Conservation (phyloP, 1,140 invertebrate species). For the Thaumetopoea pityocampa region DNA sequence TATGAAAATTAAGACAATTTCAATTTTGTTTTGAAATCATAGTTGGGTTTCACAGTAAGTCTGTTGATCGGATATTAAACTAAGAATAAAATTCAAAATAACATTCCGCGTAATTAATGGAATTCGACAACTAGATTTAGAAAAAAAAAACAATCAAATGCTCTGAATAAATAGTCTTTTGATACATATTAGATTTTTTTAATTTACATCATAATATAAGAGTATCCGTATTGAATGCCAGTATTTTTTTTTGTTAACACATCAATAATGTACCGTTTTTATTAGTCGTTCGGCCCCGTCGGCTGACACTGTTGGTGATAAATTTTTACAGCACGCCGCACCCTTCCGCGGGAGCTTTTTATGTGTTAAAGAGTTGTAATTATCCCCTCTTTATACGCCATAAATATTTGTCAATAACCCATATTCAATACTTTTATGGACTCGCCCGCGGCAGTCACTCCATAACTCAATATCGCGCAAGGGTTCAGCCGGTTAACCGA, state of each 20-base stretch:
- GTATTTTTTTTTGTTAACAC: conserved; percentile 13
- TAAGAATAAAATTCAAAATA: too few relatives aligned
- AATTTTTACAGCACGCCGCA: conserved; percentile 55
- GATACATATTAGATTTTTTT: too few relatives aligned
- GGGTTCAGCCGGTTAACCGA: conserved; percentile 43
- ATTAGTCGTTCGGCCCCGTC: conserved; percentile 30
- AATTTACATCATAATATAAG: too few relatives aligned
- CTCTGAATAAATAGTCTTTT: too few relatives aligned
- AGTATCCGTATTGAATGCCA: conserved; percentile 7
- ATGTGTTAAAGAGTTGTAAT: conserved; percentile 73
- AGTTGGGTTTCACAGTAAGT: too few relatives aligned
- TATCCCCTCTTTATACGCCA: conserved; percentile 71
- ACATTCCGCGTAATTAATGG: too few relatives aligned
- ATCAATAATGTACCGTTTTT: conserved; percentile 29
- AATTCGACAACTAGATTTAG: too few relatives aligned
- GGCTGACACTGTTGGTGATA: conserved; percentile 49
- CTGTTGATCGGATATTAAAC: too few relatives aligned
- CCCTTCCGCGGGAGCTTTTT: conserved; percentile 65
- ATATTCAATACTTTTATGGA: conserved; percentile 69
- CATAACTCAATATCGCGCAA: conserved; percentile 62
- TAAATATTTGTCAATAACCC: conserved; percentile 74
- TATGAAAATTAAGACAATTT: too few relatives aligned
- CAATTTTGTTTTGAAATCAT: too few relatives aligned
- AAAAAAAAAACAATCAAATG: too few relatives aligned
- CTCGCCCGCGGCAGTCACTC: conserved; percentile 52